Evolutionary conservation across 2,888 invertebrate species (phyloP).

Genomic region (Cremastobaeus sp.): DNA sequence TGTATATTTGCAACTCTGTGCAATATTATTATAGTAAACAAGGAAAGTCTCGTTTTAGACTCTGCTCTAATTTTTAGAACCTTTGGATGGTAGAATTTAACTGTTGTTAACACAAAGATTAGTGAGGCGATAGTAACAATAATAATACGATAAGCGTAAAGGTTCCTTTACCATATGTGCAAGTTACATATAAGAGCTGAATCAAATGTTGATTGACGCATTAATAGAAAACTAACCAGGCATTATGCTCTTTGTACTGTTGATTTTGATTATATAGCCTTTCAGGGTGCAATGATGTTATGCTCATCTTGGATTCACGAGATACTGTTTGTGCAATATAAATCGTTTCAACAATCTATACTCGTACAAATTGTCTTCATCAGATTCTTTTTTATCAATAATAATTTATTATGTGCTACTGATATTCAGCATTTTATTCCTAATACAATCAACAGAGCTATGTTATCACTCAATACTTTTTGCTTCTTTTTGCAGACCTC

Average conservation of each 20-base stretch:
- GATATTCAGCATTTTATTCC: no score
- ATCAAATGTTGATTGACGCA: slow-evolving; percentile 20
- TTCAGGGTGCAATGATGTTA: neutral
- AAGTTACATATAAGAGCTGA: slow-evolving; percentile 25
- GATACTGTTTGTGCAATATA: slow-evolving; percentile 11
- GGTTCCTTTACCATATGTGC: neutral
- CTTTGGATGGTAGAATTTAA: slow-evolving; percentile 60
- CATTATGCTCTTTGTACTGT: slow-evolving; percentile 5
- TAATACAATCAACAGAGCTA: no score
- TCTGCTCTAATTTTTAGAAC: slow-evolving; percentile 69
- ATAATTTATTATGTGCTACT: no score
- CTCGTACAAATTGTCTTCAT: no score
- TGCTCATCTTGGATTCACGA: neutral
- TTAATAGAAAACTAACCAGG: neutral
- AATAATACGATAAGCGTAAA: neutral
- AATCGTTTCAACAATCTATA: slow-evolving; percentile 8
- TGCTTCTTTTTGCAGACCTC: no score
- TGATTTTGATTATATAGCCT: slow-evolving; percentile 12
- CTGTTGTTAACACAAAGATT: slow-evolving; percentile 34
- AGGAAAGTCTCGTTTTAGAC: slow-evolving; percentile 64
- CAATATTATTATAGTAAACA: slow-evolving; percentile 55
- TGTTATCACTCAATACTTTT: no score
- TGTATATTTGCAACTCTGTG: slow-evolving; percentile 40
- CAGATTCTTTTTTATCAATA: no score
- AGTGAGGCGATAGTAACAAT: slow-evolving; percentile 8